Evolutionary conservation across 2,797 vertebrate genomes (phyloP).

Genomic region (Clarias laeviceps): DNA sequence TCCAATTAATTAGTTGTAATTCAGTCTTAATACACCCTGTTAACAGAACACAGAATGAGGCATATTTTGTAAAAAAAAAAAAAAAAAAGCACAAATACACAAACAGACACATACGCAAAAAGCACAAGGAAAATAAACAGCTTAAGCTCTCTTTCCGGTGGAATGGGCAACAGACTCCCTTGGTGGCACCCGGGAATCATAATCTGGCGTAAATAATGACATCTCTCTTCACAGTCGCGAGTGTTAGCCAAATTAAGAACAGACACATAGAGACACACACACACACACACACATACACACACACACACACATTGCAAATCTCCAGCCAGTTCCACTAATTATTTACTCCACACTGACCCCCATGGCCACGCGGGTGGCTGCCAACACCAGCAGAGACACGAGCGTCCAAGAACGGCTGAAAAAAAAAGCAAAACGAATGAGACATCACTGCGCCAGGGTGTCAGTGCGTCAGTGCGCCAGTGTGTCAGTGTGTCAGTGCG

Average conservation of each 20-base stretch:
- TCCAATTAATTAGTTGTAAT: constrained; percentile 19
- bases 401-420: not conserved
- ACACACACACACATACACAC: constrained; percentile 44
- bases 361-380: constrained; percentile 29
- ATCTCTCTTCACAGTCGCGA: constrained; percentile 59
- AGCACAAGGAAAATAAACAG: constrained; percentile 56
- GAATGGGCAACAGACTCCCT: constrained; percentile 60
- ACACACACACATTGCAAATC: constrained; percentile 38
- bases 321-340: constrained; percentile 58
- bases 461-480: not conserved
- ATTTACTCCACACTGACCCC: constrained; percentile 59
- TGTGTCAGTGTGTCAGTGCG: not conserved
- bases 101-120: not conserved
- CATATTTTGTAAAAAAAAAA: not conserved
- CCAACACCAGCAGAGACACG: constrained; percentile 49
- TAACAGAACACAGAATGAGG: not conserved
- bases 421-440: not conserved
- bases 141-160: constrained; percentile 59
- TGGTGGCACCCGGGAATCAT: constrained; percentile 59
- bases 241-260: constrained; percentile 59
- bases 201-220: constrained; percentile 65
- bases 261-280: constrained; percentile 44
- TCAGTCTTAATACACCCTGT: not conserved
- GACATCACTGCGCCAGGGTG: not conserved
- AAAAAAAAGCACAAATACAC: constrained; percentile 37